These are phyloP conservation scores for Agrotis exclamationis DNA, from an alignment of 2,888 invertebrate genomes.

Conservation along the genomic window DNA sequence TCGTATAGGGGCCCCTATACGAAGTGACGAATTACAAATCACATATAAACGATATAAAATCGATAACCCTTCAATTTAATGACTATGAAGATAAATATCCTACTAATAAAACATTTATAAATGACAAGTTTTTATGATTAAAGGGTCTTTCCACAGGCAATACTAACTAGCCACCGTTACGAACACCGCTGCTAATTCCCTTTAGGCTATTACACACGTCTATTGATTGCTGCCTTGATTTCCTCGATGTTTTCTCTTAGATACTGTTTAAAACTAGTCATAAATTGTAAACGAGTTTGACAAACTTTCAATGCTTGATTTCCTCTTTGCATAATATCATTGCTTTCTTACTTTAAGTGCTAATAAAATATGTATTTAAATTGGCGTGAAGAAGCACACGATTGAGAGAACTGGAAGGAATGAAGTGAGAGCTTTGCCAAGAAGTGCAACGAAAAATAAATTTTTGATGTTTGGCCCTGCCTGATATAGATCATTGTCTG, in stretches of 20 bases:
- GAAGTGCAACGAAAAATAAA: no score
- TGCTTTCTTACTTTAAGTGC: neutral
- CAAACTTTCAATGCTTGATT: slow-evolving; percentile 17
- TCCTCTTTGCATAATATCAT: slow-evolving; percentile 11
- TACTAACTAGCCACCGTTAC: slow-evolving; percentile 21
- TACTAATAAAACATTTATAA: slow-evolving; percentile 13
- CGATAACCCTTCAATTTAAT: neutral
- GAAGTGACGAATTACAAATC: no score
- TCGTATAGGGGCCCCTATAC: no score
- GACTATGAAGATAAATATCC: neutral
- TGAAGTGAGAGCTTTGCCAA: no score
- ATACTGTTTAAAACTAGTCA: slow-evolving; percentile 37
- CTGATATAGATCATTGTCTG: no score
- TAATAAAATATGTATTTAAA: no score
- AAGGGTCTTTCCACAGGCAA: neutral
- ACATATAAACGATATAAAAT: neutral
- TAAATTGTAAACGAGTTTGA: slow-evolving; percentile 57
- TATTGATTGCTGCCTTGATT: slow-evolving; percentile 53
- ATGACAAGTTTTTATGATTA: slow-evolving; percentile 30
- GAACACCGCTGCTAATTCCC: slow-evolving; percentile 23
- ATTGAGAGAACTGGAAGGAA: no score
- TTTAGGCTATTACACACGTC: slow-evolving; percentile 23
- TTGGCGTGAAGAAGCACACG: no score
- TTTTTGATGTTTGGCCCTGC: no score
- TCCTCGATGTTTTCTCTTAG: slow-evolving; percentile 38